These are phyloP conservation scores for Pelobates fuscus DNA, from an alignment of 2,113 vertebrate genomes.

Conservation along the genomic window DNA sequence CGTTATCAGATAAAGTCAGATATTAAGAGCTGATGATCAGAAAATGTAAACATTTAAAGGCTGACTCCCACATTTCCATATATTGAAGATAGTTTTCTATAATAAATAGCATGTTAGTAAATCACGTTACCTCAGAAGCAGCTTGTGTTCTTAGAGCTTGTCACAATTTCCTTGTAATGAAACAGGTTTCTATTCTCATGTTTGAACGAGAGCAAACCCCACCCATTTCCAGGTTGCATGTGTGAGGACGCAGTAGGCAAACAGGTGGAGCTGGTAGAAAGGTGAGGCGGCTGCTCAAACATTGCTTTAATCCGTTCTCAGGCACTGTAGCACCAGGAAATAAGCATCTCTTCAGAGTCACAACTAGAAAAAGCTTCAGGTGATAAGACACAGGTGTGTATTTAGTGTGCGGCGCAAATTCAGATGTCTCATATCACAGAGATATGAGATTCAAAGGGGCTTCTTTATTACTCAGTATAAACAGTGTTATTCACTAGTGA, in stretches of 20 bases:
- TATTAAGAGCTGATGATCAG: too few relatives aligned
- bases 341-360: neutral
- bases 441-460: too few relatives aligned
- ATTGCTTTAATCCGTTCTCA: neutral
- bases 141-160: neutral
- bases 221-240: neutral
- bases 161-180: neutral
- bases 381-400: too few relatives aligned
- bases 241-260: neutral
- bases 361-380: neutral
- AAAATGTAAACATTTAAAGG: too few relatives aligned
- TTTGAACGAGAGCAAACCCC: neutral
- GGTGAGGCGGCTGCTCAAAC: constrained; percentile 7
- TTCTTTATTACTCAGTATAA: too few relatives aligned
- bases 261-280: constrained; percentile 22
- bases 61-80: too few relatives aligned
- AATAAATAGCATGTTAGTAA: too few relatives aligned
- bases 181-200: constrained; percentile 23
- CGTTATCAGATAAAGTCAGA: too few relatives aligned
- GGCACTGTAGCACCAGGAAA: neutral
- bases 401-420: too few relatives aligned
- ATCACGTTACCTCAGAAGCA: constrained; percentile 12
- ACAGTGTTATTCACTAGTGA: too few relatives aligned
- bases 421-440: too few relatives aligned
- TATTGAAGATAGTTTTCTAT: too few relatives aligned